Evolutionary conservation across 2,113 vertebrate genomes (phyloP), one percentile per base, ranked within the genome.

Genomic region (Dryoscopus gambensis): DNA sequence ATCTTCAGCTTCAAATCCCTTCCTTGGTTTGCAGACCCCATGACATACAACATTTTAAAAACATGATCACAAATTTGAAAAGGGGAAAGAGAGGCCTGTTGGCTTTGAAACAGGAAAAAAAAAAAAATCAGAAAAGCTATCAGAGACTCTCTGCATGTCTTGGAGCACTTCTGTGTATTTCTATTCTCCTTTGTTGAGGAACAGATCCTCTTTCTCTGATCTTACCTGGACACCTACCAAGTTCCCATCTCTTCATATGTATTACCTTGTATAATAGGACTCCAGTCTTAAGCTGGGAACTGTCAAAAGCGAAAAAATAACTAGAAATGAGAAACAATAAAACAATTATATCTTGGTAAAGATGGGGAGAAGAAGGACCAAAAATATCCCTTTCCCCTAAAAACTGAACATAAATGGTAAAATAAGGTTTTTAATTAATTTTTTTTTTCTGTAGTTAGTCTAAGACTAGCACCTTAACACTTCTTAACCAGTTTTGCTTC

Each of bases 221-320:
- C 83, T 89, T 86, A 96, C 88, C 83, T 93, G 78, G 37, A 56
- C 75, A 83, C 35, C 94, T 90, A 88, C 85, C 75, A 90, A 94
- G 67, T 64, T 86, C 87, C 59, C 88, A 93, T 40, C 59, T 92
- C 90, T 88, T 92, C 92, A 65, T 33, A 79, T 2, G 10, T 35
- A 76, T 90, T 85, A 93, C 78, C 90, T 88, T 60, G 70, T 57
- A 69, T 44, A 93, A 93, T 1, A 65, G 49, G 44, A 79, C 53
- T 87, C 79, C 84, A 85, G 78, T 49, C 81, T 87, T 78, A 94
- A 91, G 81, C 56, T 91, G 60, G 60, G 47, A 86, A 95, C 52
- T 86, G 85, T 60, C 75, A 69, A 77, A 93, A 62, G 46, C 93
- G 53, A 69, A 92, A 89, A 80, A 94, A n/a, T 17, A 86, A 88